Conservation (phyloP, 2,113 vertebrate genomes). For the Hippolais icterina region DNA sequence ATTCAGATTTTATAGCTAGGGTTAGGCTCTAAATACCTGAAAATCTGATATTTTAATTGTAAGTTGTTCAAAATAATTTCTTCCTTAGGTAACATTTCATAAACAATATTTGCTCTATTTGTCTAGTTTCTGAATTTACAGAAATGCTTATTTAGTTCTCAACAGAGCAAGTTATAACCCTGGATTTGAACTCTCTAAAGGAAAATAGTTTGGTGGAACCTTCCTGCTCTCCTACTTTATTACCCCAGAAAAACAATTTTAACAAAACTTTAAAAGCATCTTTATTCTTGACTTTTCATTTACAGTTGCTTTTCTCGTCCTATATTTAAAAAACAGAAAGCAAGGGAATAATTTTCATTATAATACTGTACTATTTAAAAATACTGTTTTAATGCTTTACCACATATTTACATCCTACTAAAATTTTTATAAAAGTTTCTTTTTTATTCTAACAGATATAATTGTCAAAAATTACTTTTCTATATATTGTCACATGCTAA, state of each 20-base stretch:
- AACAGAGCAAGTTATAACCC: neutral
- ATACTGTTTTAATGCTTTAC: neutral
- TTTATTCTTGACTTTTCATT: neutral
- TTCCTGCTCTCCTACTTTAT: neutral
- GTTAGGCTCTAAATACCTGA: neutral
- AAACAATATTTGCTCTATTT: neutral
- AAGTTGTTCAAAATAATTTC: neutral
- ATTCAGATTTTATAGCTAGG: neutral
- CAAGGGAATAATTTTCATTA: neutral
- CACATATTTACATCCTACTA: neutral
- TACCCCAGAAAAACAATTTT: neutral
- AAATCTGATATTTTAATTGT: neutral
- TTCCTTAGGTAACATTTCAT: neutral
- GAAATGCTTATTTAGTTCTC: neutral
- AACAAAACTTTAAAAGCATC: neutral
- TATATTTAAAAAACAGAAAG: neutral
- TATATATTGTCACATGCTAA: neutral
- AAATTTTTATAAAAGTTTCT: neutral
- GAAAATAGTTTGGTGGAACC: neutral
- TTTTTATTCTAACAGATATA: neutral
- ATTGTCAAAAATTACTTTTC: neutral
- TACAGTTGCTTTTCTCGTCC: neutral
- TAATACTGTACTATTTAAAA: neutral
- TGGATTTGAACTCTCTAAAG: neutral
- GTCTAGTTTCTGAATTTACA: neutral